These are phyloP conservation scores for Trigoniulus corallinus DNA, from an alignment of 1,140 invertebrate genomes.

Conservation along the genomic window DNA sequence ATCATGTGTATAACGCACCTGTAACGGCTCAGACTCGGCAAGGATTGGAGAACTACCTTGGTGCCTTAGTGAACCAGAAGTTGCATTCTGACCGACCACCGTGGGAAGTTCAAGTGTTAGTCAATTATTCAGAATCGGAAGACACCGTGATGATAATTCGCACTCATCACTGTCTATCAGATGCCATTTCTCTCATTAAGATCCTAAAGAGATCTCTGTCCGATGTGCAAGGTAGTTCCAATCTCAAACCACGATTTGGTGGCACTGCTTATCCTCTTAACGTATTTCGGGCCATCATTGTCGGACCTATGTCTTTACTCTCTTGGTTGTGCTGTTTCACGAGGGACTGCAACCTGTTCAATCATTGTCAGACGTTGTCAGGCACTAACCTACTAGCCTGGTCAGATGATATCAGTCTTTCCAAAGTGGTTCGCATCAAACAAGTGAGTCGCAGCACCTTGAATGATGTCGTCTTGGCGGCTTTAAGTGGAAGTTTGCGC, in stretches of 20 bases:
- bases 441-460: slow-evolving; percentile 35
- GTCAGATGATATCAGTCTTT: slow-evolving; percentile 29
- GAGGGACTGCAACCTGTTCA: slow-evolving; percentile 15
- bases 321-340: slow-evolving; percentile 27
- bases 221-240: slow-evolving; percentile 24
- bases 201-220: slow-evolving; percentile 32
- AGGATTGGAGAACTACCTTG: slow-evolving; percentile 29
- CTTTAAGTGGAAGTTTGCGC: slow-evolving; percentile 31
- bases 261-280: slow-evolving; percentile 27
- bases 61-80: slow-evolving; percentile 24
- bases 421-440: slow-evolving; percentile 26
- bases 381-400: slow-evolving; percentile 25
- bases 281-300: slow-evolving; percentile 29
- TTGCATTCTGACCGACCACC: slow-evolving; percentile 29
- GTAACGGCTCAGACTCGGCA: slow-evolving; percentile 19
- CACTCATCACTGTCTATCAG: slow-evolving; percentile 37
- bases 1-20: slow-evolving; percentile 32
- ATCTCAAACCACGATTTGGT: slow-evolving; percentile 27
- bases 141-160: slow-evolving; percentile 35
- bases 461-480: slow-evolving; percentile 36
- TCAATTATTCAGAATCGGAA: slow-evolving; percentile 25
- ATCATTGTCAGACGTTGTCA: slow-evolving; percentile 13
- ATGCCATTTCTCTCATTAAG: slow-evolving; percentile 34
- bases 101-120: slow-evolving; percentile 38
- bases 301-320: slow-evolving; percentile 34